phyloP scores from a whole-genome alignment of 2,888 invertebrate genomes.

The Mythimna loreyi region DNA sequence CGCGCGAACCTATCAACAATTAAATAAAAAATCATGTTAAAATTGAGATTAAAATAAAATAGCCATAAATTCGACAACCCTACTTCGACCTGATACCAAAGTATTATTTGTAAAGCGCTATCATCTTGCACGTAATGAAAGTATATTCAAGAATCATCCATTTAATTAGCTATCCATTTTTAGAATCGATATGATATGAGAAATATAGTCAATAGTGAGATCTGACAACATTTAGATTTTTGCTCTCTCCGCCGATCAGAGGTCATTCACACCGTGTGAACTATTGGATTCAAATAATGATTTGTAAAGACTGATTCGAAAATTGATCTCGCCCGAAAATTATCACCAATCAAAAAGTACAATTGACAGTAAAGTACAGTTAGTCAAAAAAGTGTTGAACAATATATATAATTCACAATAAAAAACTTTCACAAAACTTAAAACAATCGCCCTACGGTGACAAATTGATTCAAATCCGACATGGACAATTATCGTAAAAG shows the following conservation, averaged over 20 bases:
- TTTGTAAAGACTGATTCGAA: slow-evolving; percentile 21
- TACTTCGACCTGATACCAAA: slow-evolving; percentile 68
- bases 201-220: slow-evolving; percentile 41
- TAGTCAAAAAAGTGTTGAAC: slow-evolving; percentile 42
- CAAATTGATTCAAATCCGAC: slow-evolving; percentile 71
- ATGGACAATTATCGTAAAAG: slow-evolving; percentile 52
- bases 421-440: slow-evolving; percentile 55
- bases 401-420: slow-evolving; percentile 47
- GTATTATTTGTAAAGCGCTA: slow-evolving; percentile 71
- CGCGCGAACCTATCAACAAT: too few species aligned
- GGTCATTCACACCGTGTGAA: slow-evolving; percentile 55
- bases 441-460: slow-evolving; percentile 65
- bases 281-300: slow-evolving; percentile 21
- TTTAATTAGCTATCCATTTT: slow-evolving; percentile 67
- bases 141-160: slow-evolving; percentile 67
- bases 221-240: slow-evolving; percentile 49
- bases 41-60: too few species aligned
- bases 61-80: slow-evolving; percentile 39
- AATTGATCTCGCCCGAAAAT: slow-evolving; percentile 48
- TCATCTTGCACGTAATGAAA: slow-evolving; percentile 66
- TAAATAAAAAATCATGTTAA: too few species aligned
- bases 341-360: slow-evolving; percentile 40
- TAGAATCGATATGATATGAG: slow-evolving; percentile 58
- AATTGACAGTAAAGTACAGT: slow-evolving; percentile 55
- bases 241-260: slow-evolving; percentile 38